Conservation (phyloP, 2,797 vertebrate species). For the Pseudotriccus pelzelni region DNA sequence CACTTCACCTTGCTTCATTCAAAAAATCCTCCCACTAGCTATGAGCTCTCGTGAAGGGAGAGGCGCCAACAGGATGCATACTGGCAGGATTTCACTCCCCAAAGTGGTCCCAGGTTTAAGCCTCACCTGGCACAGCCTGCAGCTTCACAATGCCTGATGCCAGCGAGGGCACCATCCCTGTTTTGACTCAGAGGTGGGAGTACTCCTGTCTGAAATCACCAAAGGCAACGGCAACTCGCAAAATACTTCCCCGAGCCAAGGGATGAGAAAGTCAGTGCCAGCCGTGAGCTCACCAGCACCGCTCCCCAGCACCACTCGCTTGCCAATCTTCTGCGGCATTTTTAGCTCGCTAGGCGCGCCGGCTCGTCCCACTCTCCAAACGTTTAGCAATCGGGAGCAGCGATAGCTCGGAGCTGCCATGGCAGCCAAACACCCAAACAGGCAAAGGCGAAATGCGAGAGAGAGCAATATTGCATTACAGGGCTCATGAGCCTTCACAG, state of each 20-base stretch:
- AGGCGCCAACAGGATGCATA: not conserved
- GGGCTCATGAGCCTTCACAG: not conserved
- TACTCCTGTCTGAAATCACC: not conserved
- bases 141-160: not conserved
- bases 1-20: not conserved
- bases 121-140: not conserved
- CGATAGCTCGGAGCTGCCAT: not conserved
- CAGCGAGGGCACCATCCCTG: not conserved
- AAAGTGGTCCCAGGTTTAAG: not conserved
- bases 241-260: conserved; percentile 16
- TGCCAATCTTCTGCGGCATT: conserved; percentile 29
- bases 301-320: not conserved
- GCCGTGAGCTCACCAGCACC: conserved; percentile 36
- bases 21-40: not conserved
- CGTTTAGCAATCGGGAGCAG: not conserved
- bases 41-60: accelerated
- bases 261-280: conserved; percentile 17
- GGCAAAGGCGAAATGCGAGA: not conserved
- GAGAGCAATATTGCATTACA: not conserved
- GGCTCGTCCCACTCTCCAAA: conserved; percentile 32
- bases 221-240: not conserved
- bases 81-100: not conserved
- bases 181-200: not conserved
- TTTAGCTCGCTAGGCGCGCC: conserved; percentile 4
- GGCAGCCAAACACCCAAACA: conserved; percentile 40